Conservation (phyloP, 1,140 invertebrate species). For the Megalopta genalis region DNA sequence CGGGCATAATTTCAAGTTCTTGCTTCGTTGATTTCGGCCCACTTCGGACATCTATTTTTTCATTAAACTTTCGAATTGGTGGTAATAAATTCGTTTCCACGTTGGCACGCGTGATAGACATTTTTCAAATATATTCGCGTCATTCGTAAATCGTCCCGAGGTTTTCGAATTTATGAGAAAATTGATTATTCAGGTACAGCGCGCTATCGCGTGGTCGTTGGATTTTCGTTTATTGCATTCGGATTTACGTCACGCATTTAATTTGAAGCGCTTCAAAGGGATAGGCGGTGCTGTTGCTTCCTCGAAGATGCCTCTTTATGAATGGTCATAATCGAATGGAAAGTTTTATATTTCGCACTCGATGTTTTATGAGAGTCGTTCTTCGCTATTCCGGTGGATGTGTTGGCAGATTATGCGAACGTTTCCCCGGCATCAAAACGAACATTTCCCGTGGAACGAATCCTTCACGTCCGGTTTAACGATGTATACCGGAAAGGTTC, state of each 20-base stretch:
- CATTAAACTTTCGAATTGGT: too few species aligned
- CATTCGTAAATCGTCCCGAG: too few species aligned
- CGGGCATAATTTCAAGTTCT: too few species aligned
- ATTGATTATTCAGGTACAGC: too few species aligned
- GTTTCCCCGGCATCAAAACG: neutral
- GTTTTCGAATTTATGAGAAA: too few species aligned
- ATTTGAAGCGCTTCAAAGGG: neutral
- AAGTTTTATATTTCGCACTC: constrained; percentile 16
- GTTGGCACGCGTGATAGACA: too few species aligned
- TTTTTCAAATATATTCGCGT: neutral
- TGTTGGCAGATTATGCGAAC: neutral
- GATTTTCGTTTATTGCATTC: too few species aligned
- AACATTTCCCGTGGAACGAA: neutral
- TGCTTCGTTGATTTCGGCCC: too few species aligned
- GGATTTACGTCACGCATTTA: neutral
- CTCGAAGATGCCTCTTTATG: neutral
- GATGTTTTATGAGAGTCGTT: constrained; percentile 10
- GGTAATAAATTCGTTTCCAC: too few species aligned
- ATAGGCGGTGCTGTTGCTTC: neutral
- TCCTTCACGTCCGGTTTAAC: neutral
- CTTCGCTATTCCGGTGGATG: neutral
- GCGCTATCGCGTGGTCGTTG: too few species aligned
- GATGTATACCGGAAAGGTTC: neutral
- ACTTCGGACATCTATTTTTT: too few species aligned
- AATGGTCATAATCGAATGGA: neutral